Evolutionary conservation across 2,888 invertebrate genomes (phyloP).

Genomic region (Brachypalpus laphriformis): DNA sequence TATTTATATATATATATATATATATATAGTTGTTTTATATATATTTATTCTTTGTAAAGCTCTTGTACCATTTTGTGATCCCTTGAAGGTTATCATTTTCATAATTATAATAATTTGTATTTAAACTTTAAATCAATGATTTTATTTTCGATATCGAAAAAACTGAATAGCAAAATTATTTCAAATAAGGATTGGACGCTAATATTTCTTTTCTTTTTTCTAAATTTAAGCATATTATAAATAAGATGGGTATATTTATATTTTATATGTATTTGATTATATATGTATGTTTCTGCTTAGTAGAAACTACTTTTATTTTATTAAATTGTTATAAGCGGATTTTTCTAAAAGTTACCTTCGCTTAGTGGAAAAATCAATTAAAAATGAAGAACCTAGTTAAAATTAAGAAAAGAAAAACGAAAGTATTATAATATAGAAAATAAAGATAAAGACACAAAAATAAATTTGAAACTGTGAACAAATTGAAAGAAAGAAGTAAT

Average conservation of each 20-base stretch:
- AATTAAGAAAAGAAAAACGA: too few species aligned
- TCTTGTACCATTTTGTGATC: conserved; percentile 77
- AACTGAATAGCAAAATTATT: conserved; percentile 40
- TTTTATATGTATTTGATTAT: conserved; percentile 42
- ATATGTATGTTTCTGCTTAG: conserved; percentile 56
- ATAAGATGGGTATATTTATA: conserved; percentile 53
- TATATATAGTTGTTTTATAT: conserved; percentile 50
- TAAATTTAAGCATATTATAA: conserved; percentile 63
- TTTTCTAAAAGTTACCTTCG: background rate
- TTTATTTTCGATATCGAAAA: conserved; percentile 54
- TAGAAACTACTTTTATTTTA: conserved; percentile 46
- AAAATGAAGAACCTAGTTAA: background rate
- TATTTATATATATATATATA: conserved; percentile 54
- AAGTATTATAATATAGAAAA: too few species aligned
- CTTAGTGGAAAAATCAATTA: background rate
- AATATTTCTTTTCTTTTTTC: conserved; percentile 45
- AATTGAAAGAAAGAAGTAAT: too few species aligned
- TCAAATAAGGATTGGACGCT: conserved; percentile 59
- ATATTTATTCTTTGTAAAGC: conserved; percentile 75
- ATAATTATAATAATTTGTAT: conserved; percentile 74
- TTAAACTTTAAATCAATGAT: conserved; percentile 66
- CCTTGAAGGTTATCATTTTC: conserved; percentile 77
- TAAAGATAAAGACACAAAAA: too few species aligned
- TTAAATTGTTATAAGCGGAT: conserved; percentile 17
- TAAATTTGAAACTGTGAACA: too few species aligned